Percentiles rank a stretch among this genome's conserved stretches.
phyloP scores from a whole-genome alignment of 2,113 vertebrate species.

The Carlito syrichta region DNA sequence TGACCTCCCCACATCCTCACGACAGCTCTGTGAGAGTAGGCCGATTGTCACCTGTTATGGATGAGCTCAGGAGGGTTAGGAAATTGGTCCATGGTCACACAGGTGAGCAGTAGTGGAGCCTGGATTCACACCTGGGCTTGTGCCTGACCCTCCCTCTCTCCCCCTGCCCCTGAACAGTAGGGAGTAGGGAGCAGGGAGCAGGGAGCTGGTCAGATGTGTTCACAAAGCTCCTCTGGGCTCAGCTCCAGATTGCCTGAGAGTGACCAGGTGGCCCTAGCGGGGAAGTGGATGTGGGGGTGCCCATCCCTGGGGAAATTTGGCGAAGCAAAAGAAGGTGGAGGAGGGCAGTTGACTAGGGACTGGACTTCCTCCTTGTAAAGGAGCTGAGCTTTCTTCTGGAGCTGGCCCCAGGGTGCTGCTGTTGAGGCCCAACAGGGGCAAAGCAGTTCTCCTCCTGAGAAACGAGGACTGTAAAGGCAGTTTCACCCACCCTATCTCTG shows the following conservation, averaged over 20 bases:
- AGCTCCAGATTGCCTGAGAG: neutral
- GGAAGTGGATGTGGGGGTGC: neutral
- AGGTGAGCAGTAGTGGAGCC: no score
- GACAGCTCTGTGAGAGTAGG: accelerated
- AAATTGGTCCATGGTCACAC: accelerated
- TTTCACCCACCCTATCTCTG: neutral
- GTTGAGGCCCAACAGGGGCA: neutral
- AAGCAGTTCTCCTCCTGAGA: neutral
- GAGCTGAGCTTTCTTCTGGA: neutral
- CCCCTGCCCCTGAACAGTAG: no score
- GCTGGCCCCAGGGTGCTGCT: neutral
- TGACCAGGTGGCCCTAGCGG: neutral
- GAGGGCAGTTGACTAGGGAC: neutral
- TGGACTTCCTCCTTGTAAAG: neutral
- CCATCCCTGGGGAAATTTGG: neutral
- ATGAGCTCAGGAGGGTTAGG: neutral
- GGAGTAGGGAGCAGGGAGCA: no score
- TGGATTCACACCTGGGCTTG: neutral
- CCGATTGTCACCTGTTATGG: accelerated
- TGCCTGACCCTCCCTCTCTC: neutral
- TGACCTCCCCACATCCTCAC: neutral
- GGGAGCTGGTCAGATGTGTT: accelerated
- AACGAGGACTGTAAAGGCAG: no score
- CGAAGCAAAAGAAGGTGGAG: neutral
- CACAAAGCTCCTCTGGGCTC: neutral